Base-by-base conservation (phyloP, 2,797 vertebrate genomes). In the Acestrorhynchus altus region DNA sequence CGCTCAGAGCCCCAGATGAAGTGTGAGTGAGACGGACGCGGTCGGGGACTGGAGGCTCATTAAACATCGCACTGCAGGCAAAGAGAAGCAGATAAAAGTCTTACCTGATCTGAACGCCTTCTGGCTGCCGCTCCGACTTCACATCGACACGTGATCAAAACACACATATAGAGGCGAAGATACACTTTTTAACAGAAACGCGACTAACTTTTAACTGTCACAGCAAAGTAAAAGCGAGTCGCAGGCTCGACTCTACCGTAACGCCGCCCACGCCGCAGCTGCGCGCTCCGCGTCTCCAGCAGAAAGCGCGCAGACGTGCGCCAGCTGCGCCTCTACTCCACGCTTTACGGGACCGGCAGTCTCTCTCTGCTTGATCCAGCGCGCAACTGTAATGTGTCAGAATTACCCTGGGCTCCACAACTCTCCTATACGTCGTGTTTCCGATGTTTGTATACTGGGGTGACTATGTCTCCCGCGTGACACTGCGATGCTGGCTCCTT, bases 101-200 rank as follows among this genome's bases (percentile, higher is more conserved):
- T 83, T 63, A 85, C 84, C 84, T 77, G 74, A 20, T 44, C 35
- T 16, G 8, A 35, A 35, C 24, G 18, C 49, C 4, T 35, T 47
- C 51, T 60, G 46, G 31, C 40, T 63, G 22, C 4, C 73, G 28
- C 64, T 18, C 44, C 6, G 64, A n/a, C 51, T 49, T 76, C 60
- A 79, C 61, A 79, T 74, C 20, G 64, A 61, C 22, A 12, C 51
- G 39, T 9, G 56, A 74, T 69, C 52, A 22, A 63, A 40, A 20
- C 44, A 52, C 56, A 66, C 65, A 81, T 49, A 66, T 4, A 66
- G 28, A 73, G 64, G 44, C 35, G 24, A 73, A 54, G 35, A 42
- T 66, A 51, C 57, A 44, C 66, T 18, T 31, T 68, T 22, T 20
- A 24, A 74, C 59, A 64, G 35, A 72, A 80, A 76, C 54, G 40